phyloP scores from a whole-genome alignment of 2,888 invertebrate species.

The Heliconius ismenius region DNA sequence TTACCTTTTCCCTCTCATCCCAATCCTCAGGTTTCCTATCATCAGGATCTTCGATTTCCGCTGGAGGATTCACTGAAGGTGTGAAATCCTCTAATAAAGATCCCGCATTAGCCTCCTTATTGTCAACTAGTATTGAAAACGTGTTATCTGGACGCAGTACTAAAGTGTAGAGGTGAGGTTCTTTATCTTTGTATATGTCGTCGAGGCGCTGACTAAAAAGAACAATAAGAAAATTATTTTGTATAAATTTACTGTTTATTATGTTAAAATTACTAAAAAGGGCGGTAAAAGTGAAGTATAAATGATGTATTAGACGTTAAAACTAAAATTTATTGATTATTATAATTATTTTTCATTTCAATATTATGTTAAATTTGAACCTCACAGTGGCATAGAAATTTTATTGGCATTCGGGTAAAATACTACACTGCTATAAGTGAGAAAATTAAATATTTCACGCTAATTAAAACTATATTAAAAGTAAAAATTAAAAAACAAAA shows the following conservation, averaged over 20 bases:
- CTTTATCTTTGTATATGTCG: conserved; percentile 94
- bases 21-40: conserved; percentile 94
- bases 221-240: neutral
- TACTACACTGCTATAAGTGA: too few relatives aligned
- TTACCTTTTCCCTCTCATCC: conserved; percentile 91
- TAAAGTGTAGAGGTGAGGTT: conserved; percentile 97
- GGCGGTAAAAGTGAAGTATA: too few relatives aligned
- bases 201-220: conserved; percentile 86
- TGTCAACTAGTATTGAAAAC: conserved; percentile 94
- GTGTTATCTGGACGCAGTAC: conserved; percentile 97
- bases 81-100: conserved; percentile 93
- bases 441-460: too few relatives aligned
- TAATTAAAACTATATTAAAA: too few relatives aligned
- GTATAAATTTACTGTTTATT: neutral
- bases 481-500: too few relatives aligned
- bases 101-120: conserved; percentile 91
- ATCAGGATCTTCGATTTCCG: conserved; percentile 95
- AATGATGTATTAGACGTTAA: too few relatives aligned
- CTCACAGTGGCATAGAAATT: too few relatives aligned
- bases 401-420: too few relatives aligned
- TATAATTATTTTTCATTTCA: too few relatives aligned
- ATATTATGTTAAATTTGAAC: too few relatives aligned
- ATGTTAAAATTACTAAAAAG: neutral
- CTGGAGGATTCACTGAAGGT: conserved; percentile 96
- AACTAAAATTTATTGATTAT: too few relatives aligned